Percentiles rank a stretch among this genome's conserved stretches.
These are phyloP conservation scores for Phataginus tricuspis DNA, from an alignment of 2,797 vertebrate genomes.

Conservation along the genomic window DNA sequence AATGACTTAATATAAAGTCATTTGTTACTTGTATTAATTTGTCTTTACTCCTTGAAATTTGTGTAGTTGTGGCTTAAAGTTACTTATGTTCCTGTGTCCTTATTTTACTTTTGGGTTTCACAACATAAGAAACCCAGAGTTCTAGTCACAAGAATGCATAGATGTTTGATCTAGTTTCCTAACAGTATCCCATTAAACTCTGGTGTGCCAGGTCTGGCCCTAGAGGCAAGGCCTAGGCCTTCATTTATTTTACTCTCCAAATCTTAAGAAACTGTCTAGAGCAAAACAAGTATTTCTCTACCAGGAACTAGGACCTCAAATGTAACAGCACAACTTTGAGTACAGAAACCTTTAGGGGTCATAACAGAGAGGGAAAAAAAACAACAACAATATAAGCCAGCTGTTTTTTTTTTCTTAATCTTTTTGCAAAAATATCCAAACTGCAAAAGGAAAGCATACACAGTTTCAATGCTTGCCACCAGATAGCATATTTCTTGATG, in stretches of 20 bases:
- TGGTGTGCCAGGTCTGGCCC: background rate
- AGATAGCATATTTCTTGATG: conserved; percentile 3
- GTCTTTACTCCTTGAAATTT: conserved; percentile 38
- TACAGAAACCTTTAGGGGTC: conserved; percentile 32
- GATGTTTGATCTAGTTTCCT: background rate
- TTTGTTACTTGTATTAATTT: background rate
- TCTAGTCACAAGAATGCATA: background rate
- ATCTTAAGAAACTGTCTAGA: conserved; percentile 1
- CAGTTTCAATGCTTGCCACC: background rate
- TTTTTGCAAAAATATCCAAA: conserved; percentile 32
- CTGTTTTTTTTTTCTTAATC: background rate
- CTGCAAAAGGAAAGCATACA: background rate
- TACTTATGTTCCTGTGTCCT: conserved; percentile 49
- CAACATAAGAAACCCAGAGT: background rate
- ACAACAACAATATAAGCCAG: background rate
- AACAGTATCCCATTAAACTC: background rate
- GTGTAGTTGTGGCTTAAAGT: conserved; percentile 62
- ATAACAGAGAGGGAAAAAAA: background rate
- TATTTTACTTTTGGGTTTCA: background rate
- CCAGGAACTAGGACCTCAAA: background rate
- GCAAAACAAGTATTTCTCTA: background rate
- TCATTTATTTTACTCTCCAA: conserved; percentile 17
- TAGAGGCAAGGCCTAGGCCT: background rate
- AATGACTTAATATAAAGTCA: background rate
- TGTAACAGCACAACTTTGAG: background rate